Percentiles rank a stretch among this genome's conserved stretches.
These are phyloP conservation scores for Eupelmus urozonus DNA, from an alignment of 2,888 invertebrate species.

Conservation along the genomic window DNA sequence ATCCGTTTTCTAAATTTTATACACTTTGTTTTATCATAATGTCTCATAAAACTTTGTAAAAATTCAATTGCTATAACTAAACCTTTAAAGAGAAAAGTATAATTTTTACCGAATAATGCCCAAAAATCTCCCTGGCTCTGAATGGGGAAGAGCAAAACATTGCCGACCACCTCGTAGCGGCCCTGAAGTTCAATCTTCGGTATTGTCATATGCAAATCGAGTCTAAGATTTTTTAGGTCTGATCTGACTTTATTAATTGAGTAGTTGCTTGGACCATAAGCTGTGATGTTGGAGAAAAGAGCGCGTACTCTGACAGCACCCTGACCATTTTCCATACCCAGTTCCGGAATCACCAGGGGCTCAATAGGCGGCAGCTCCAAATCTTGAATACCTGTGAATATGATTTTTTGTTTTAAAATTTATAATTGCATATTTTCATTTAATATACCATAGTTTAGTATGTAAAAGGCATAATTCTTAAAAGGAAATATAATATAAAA, in stretches of 20 bases:
- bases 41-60: too few species aligned
- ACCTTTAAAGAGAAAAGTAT: too few species aligned
- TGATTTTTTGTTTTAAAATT: too few species aligned
- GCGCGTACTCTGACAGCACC: constrained; percentile 87
- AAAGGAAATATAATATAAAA: too few species aligned
- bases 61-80: too few species aligned
- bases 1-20: too few species aligned
- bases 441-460: background rate
- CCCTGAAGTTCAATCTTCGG: constrained; percentile 87
- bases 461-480: too few species aligned
- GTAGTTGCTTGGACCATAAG: constrained; percentile 87
- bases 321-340: constrained; percentile 88
- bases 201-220: constrained; percentile 76
- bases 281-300: constrained; percentile 86
- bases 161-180: constrained; percentile 87
- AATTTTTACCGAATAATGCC: constrained; percentile 88
- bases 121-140: constrained; percentile 89
- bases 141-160: constrained; percentile 87
- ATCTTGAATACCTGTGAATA: constrained; percentile 82
- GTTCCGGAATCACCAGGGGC: constrained; percentile 84
- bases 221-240: constrained; percentile 69
- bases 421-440: background rate
- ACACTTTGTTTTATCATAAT: too few species aligned
- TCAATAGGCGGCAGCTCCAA: constrained; percentile 87
- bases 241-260: constrained; percentile 82